These are phyloP conservation scores for Melikaiella ostensackeni DNA, from an alignment of 2,888 invertebrate species.

Conservation along the genomic window DNA sequence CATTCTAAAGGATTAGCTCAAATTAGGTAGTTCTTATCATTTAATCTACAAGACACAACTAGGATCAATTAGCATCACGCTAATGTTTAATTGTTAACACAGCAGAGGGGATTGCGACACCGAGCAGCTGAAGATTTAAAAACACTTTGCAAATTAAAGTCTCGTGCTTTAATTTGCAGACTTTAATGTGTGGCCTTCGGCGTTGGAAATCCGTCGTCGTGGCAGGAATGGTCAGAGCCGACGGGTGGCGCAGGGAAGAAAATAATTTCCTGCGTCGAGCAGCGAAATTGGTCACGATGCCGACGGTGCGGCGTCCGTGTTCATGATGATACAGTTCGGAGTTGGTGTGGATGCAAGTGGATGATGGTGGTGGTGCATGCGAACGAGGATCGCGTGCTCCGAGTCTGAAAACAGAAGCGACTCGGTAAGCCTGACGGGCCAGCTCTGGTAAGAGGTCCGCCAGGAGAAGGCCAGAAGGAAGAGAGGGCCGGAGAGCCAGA, in stretches of 20 bases:
- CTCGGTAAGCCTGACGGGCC: conserved; percentile 65
- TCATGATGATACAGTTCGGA: conserved; percentile 46
- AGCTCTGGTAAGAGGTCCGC: conserved; percentile 55
- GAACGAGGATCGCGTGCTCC: conserved; percentile 70
- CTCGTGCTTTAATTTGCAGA: conserved; percentile 37
- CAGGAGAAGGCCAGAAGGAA: conserved; percentile 47
- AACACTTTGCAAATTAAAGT: conserved; percentile 27
- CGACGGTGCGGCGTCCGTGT: conserved; percentile 42
- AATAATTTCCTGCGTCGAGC: conserved; percentile 48
- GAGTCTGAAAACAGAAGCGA: conserved; percentile 72
- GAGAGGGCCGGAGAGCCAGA: conserved; percentile 44
- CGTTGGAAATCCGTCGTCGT: conserved; percentile 44
- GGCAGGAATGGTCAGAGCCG: conserved; percentile 2
- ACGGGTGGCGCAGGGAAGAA: conserved; percentile 42
- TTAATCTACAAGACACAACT: not conserved
- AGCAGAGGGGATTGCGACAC: not conserved
- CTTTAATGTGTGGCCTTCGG: conserved; percentile 33
- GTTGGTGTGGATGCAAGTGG: conserved; percentile 43
- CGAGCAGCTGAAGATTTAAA: conserved; percentile 21
- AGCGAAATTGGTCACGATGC: conserved; percentile 52
- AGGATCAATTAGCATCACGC: not conserved
- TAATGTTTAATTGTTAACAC: not conserved
- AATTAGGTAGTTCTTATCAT: not conserved
- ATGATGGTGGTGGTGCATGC: conserved; percentile 51
- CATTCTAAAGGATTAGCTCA: not conserved